Conservation (phyloP, 2,888 invertebrate genomes). For the Caradrina kadenii region DNA sequence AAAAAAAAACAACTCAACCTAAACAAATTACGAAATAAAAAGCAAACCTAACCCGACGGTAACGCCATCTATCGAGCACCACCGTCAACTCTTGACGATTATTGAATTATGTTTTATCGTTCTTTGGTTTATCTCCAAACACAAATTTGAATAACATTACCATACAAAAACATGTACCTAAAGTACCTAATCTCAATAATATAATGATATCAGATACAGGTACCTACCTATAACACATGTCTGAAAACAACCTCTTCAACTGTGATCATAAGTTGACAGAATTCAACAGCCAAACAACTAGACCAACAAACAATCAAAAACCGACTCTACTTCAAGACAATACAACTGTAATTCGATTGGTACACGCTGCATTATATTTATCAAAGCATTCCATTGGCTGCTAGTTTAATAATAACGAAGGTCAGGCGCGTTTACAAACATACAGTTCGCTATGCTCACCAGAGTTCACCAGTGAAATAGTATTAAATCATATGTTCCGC, state of each 20-base stretch:
- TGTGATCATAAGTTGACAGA: background rate
- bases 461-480: background rate
- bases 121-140: background rate
- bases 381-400: slow-evolving; percentile 3
- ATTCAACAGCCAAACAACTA: background rate
- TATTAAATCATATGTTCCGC: background rate
- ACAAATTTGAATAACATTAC: background rate
- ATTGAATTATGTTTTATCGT: too few relatives aligned
- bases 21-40: too few relatives aligned
- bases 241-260: slow-evolving; percentile 1
- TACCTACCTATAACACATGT: too few relatives aligned
- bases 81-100: too few relatives aligned
- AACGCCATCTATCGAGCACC: too few relatives aligned
- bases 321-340: background rate
- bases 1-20: too few relatives aligned
- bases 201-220: too few relatives aligned
- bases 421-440: slow-evolving; percentile 36
- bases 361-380: background rate
- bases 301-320: slow-evolving; percentile 3
- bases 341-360: slow-evolving; percentile 25
- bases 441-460: slow-evolving; percentile 1
- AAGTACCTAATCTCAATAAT: background rate
- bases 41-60: too few relatives aligned
- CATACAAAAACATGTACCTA: background rate
- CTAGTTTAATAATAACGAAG: slow-evolving; percentile 29